Evolutionary conservation across 2,113 vertebrate genomes (phyloP), one percentile per base, ranked within the genome.

Genomic region (Cottus gobio): DNA sequence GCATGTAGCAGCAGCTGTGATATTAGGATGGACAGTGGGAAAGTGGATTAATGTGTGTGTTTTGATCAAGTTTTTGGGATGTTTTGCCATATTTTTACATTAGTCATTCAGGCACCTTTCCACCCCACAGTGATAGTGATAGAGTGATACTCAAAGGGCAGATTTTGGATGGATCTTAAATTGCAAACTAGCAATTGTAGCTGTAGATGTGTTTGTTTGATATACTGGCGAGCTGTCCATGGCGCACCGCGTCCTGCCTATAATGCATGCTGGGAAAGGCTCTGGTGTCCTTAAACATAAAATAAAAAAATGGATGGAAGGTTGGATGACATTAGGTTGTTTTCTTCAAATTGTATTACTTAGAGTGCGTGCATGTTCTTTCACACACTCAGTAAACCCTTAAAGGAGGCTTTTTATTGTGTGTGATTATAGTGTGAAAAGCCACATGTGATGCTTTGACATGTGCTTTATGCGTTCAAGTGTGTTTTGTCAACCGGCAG

Each of bases 401-500:
- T 4, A 10, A 11, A 36, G 34, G 36, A 37, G 24, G 46, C 1
- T 0, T 67, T 77, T 76, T 31, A 71, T 61, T 2, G 11, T 16
- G 28, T 42, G 30, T 61, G 24, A 37, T 60, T 31, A 65, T 13
- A 52, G 42, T 28, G 46, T 62, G 50, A 24, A 76, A 36, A 82
- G 50, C 48, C 37, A 46, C 42, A 24, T 15, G 22, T 36, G 31
- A 15, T 16, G 37, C 54, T 70, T 24, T 58, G 62, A 75, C 60
- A 22, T n/a, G 31, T 34, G 50, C 63, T 80, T 84, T 77, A 74
- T 68, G 80, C 34, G 60, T 72, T 73, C 42, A 24, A 61, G 24
- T 73, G 68, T 77, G 50, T 61, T 9, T 31, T 77, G 50, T 87
- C 70, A 84, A 69, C 78, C 26, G 46, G 67, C 65, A 37, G 52